Evolutionary conservation across 2,113 vertebrate genomes (phyloP).

Genomic region (Callocephalon fimbriatum): DNA sequence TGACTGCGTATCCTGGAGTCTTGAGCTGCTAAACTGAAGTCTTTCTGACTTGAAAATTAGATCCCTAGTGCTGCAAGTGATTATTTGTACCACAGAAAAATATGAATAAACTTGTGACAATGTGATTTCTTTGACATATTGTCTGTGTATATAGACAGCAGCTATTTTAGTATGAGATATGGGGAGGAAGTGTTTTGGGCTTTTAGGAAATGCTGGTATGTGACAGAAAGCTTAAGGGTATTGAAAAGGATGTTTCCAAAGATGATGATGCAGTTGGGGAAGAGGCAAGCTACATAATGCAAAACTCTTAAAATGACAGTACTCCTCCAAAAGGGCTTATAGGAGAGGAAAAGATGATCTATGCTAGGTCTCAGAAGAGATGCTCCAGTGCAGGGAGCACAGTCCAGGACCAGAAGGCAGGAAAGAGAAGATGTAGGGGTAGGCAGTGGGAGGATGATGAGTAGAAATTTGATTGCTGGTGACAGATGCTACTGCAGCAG

Average conservation of each 20-base stretch:
- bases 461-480: background rate
- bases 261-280: rapidly evolving
- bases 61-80: background rate
- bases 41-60: background rate
- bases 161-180: background rate
- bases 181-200: background rate
- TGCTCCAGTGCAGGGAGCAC: background rate
- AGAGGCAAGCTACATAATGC: background rate
- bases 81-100: background rate
- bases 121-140: background rate
- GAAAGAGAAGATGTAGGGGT: background rate
- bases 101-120: background rate
- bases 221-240: background rate
- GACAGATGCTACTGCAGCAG: background rate
- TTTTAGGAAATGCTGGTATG: background rate
- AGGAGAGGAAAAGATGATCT: background rate
- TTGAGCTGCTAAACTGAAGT: background rate
- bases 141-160: background rate
- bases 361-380: background rate
- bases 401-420: background rate
- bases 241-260: background rate
- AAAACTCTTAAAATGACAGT: background rate
- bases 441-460: background rate
- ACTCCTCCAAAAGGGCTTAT: background rate
- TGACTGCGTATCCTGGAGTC: background rate